A percentile compares a stretch with the other conserved stretches of the same genome.
Evolutionary conservation across 1,140 invertebrate species (phyloP).

Genomic region (Muscidifurax raptorellus): DNA sequence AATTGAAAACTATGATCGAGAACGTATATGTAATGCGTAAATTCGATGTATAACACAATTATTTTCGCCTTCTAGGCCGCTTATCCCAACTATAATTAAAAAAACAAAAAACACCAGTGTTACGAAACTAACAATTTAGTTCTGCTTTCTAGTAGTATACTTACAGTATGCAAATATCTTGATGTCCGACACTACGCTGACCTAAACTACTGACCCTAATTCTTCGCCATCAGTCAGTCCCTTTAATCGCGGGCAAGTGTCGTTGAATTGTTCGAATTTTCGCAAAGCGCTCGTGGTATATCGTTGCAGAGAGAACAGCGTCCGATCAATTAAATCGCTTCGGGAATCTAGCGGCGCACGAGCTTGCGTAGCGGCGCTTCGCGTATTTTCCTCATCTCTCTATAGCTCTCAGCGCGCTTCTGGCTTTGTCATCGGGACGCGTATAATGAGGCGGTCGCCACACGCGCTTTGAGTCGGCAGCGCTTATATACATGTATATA

Average conservation of each 20-base stretch:
- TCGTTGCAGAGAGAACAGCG: neutral
- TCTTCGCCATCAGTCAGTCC: neutral
- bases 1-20: no score
- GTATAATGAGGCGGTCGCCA: constrained; percentile 50
- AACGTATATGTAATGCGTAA: no score
- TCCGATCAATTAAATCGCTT: constrained; percentile 60
- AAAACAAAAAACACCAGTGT: no score
- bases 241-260: neutral
- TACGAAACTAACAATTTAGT: no score
- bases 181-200: no score
- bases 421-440: constrained; percentile 16
- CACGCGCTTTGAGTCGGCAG: constrained; percentile 26
- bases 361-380: neutral
- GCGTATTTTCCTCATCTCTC: constrained; percentile 44
- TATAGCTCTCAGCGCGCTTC: neutral
- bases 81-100: no score
- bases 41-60: no score
- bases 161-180: no score
- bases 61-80: no score
- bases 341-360: constrained; percentile 43
- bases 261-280: neutral
- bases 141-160: no score
- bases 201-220: neutral
- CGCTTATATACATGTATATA: neutral
- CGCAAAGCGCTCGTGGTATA: neutral